phyloP scores from a whole-genome alignment of 2,113 vertebrate genomes.

The Neogobius melanostomus region DNA sequence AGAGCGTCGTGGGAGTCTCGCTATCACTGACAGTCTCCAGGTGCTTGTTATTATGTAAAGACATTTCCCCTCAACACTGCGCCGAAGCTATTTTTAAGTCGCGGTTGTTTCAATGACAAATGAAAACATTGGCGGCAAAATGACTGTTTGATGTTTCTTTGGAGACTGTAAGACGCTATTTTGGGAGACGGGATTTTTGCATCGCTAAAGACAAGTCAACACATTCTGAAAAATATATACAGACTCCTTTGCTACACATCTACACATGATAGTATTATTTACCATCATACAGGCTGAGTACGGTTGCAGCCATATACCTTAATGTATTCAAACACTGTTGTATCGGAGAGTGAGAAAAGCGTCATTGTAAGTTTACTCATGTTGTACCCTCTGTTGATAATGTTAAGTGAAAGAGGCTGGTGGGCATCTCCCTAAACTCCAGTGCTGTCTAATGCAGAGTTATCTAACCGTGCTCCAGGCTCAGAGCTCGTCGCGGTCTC shows the following conservation, averaged over 20 bases:
- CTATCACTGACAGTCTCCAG: conserved; percentile 25
- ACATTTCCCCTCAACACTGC: conserved; percentile 24
- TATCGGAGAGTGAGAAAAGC: conserved; percentile 28
- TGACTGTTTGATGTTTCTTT: background rate
- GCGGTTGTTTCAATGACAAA: conserved; percentile 11
- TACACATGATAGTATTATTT: too few species aligned
- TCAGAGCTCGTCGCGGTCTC: conserved; percentile 31
- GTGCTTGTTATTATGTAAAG: conserved; percentile 40
- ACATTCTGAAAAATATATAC: too few species aligned
- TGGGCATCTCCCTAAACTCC: conserved; percentile 45
- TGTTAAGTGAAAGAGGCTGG: conserved; percentile 47
- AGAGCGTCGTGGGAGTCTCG: conserved; percentile 13
- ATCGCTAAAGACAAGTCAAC: too few species aligned
- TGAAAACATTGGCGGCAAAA: conserved; percentile 11
- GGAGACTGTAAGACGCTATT: background rate
- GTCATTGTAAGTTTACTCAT: conserved; percentile 29
- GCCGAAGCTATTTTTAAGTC: conserved; percentile 29
- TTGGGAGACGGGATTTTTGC: too few species aligned
- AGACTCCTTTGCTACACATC: background rate
- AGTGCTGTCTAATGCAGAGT: conserved; percentile 55
- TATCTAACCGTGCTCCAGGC: conserved; percentile 59
- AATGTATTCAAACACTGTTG: background rate
- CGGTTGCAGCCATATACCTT: background rate
- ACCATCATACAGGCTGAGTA: conserved; percentile 1
- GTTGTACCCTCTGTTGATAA: conserved; percentile 38